Percentiles rank a stretch among this genome's conserved stretches.
These are phyloP conservation scores for Neocloeon triangulifer DNA, from an alignment of 1,140 invertebrate genomes.

Conservation along the genomic window DNA sequence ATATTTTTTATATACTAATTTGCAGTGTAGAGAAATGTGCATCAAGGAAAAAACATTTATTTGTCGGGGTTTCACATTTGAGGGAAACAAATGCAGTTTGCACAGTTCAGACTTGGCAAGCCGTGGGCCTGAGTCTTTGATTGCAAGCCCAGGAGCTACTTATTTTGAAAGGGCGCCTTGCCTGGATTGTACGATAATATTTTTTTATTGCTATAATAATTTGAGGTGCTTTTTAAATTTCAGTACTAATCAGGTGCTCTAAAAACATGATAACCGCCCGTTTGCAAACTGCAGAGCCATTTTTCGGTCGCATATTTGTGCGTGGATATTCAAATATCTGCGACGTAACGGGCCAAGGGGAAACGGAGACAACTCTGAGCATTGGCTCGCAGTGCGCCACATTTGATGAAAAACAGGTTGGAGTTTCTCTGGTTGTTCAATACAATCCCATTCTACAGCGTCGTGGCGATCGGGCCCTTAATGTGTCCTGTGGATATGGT, in stretches of 20 bases:
- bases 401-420: constrained; percentile 11
- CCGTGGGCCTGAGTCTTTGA: constrained; percentile 18
- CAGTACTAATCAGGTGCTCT: constrained; percentile 26
- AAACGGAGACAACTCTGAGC: constrained; percentile 18
- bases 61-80: constrained; percentile 22
- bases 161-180: constrained; percentile 27
- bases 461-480: constrained; percentile 27
- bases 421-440: constrained; percentile 29
- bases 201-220: constrained; percentile 2
- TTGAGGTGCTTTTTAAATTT: no score
- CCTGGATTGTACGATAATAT: constrained; percentile 22
- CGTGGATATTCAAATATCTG: constrained; percentile 20
- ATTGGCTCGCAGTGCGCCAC: constrained; percentile 16
- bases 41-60: constrained; percentile 21
- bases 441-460: constrained; percentile 33
- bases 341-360: constrained; percentile 18
- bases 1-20: no score
- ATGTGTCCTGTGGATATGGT: constrained; percentile 27
- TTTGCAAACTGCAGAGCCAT: constrained; percentile 22
- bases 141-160: constrained; percentile 14
- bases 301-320: constrained; percentile 24
- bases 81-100: constrained; percentile 15
- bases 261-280: constrained; percentile 21
- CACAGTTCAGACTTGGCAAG: constrained; percentile 22
- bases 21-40: constrained; percentile 25